Base-by-base conservation (phyloP, 2,113 vertebrate species). In the Ammodytes marinus region DNA sequence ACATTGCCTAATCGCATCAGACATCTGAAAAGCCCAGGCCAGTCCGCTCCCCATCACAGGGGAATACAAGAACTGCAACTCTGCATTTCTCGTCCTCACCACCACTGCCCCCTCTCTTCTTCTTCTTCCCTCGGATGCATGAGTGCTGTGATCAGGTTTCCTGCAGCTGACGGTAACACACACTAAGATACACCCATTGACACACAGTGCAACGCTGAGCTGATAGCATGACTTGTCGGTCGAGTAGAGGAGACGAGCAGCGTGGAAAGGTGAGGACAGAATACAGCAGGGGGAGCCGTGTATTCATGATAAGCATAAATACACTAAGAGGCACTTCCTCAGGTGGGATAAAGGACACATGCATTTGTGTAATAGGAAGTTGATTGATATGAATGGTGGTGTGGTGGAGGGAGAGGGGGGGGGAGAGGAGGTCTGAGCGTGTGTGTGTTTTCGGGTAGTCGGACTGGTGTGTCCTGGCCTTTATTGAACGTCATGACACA, bases 81-180 rank as follows among this genome's bases (percentile, higher is more conserved):
- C 92, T 93, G 93, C 94, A 93, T 88, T 90, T 93, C 88, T 93
- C 80, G 66, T 72, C 77, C 79, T 86, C 84, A 39, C 85, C 84
- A 64, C 85, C 84, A 64, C 85, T 86, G 65, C 83, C 75, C 86
- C 79, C 82, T 85, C 27, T 27, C 27, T 27, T n/a, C n/a, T n/a
- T n/a, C 89, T 86, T 86, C 88, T 88, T 90, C 89, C 77, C 85
- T 90, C 83, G 93, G 89, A 93, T 94, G 92, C 91, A 93, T 86
- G 90, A 94, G 89, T 90, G 89, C 93, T 93, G 90, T 87, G 89
- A 93, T 92, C 90, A 88, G 88, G 88, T 94, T 94, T 92, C 91
- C 87, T 90, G 90, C 90, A 93, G 85, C 83, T 83, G 89, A 92
- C 65, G 70, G 74, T 73, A 69, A 83, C 76, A 86, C 82, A 89